Evolutionary conservation across 2,888 invertebrate genomes (phyloP), one percentile per base, ranked within the genome.

Genomic region (Drosophila mayaguana): DNA sequence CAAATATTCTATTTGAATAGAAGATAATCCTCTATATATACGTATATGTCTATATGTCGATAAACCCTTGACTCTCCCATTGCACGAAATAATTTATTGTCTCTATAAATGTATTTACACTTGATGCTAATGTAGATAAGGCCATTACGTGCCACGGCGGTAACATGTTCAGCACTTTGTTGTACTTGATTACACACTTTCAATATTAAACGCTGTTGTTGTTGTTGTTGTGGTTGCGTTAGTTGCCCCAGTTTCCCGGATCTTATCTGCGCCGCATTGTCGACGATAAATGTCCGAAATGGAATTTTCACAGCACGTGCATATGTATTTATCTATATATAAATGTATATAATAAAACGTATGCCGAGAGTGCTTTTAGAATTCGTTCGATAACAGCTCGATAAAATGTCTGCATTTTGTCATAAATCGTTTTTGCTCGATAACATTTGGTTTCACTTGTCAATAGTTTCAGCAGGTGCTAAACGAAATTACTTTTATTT

Each of bases 361-460:
- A 11, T n/a, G 46, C 28, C n/a, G n/a, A 32, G 32, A 34, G 18
- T 50, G 50, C 50, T 50, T 50, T 20, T 48, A 14, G 40, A 40
- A 38, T 20, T 25, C 42, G 25, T 70, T 74, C 55, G 50, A 73
- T 53, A n/a, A 36, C 45, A 54, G 20, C 22, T 67, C 56, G 66
- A 66, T 60, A 25, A 62, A 72, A 40, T 18, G 43, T 16, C 20
- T 16, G 28, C 46, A 36, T 46, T 40, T 54, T 25, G n/a, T 28
- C 57, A 69, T 46, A 48, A 48, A 38, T 55, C 12, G 22, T 51
- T n/a, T 45, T 20, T 20, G 45, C 45, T 22, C 51, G 54, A 62
- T 54, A 62, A 36, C 34, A n/a, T 14, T 25, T n/a, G 11, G 22
- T 28, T 28, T 2, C n/a, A 18, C 40, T 18, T 40, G 54, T 34